Conservation (phyloP, 2,113 vertebrate genomes). For the Polypterus senegalus region DNA sequence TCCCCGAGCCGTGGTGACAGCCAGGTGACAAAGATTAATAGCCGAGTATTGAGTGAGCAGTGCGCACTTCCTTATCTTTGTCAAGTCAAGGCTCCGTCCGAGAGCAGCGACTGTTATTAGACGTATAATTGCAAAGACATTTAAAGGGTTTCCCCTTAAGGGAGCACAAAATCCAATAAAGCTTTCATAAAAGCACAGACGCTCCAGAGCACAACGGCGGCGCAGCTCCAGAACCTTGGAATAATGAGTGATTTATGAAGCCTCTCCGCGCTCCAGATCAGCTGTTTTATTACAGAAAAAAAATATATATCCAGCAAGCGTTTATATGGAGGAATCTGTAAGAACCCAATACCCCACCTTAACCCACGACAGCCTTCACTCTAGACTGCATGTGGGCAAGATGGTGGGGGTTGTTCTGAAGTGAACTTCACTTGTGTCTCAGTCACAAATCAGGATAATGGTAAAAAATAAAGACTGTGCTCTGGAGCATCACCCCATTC, state of each 20-base stretch:
- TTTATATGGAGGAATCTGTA: constrained; percentile 54
- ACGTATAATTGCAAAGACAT: constrained; percentile 97
- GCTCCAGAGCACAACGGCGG: constrained; percentile 39
- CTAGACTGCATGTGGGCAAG: constrained; percentile 16
- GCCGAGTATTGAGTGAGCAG: constrained; percentile 90
- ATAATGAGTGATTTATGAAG: constrained; percentile 85
- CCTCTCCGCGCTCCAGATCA: constrained; percentile 67
- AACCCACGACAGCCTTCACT: too few relatives aligned
- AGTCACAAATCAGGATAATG: too few relatives aligned
- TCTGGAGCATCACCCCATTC: too few relatives aligned
- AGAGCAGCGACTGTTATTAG: constrained; percentile 87
- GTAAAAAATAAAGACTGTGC: too few relatives aligned
- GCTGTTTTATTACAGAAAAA: constrained; percentile 58
- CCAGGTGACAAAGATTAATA: constrained; percentile 98
- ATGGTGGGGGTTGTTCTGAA: constrained; percentile 2
- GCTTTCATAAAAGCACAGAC: constrained; percentile 78
- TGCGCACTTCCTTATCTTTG: constrained; percentile 94
- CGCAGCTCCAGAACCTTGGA: constrained; percentile 34
- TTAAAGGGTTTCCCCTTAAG: constrained; percentile 97
- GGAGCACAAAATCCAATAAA: constrained; percentile 95
- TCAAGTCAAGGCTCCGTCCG: constrained; percentile 75
- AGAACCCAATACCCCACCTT: too few relatives aligned
- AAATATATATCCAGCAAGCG: constrained; percentile 71
- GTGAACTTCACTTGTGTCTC: too few relatives aligned
- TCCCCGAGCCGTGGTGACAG: constrained; percentile 62